Evolutionary conservation across 2,888 invertebrate species (phyloP), one percentile per base, ranked within the genome.

Genomic region (Eupithecia abbreviata): DNA sequence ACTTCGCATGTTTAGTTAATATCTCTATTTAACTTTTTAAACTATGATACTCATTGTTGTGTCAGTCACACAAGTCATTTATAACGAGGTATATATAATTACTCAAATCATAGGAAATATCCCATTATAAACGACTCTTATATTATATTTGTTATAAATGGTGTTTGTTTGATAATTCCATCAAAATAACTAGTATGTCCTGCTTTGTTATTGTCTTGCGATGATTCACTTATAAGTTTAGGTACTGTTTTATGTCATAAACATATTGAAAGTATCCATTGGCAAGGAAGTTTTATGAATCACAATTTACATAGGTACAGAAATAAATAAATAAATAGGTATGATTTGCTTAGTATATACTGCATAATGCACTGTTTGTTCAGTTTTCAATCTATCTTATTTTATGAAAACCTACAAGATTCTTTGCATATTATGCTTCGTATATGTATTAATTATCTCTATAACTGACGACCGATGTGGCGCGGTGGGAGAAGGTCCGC

Each of bases 261-360:
- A 9, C 18, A 58, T 10, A 66, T 42, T 66, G 41, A 42, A 15
- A 42, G 42, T 42, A 15, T 42, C 66, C 65, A 65, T 15, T 15
- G 2, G 66, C 66, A 66, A 42, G 42, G 6, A 66, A 66, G 42
- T 15, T 10, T 58, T 42, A 66, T 66, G 66, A 66, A 42, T 66
- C 66, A 66, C 15, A 4, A 66, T 66, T 42, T 18, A 18, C 55
- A 9, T 43, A n/a, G n/a, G n/a, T n/a, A n/a, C n/a, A n/a, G n/a
- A n/a, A n/a, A n/a, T n/a, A n/a, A n/a, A n/a, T n/a, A 15, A n/a
- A n/a, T 66, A 42, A 66, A 66, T 15, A 66, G 42, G 66, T 66
- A 41, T 65, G 41, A 65, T 41, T 65, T 65, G 41, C 13, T 5
- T 65, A 30, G 4, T 65, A 65, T 51, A 4, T 58, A 9, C 18